Evolutionary conservation across 2,113 vertebrate species (phyloP).

Genomic region (Amphiprion percula): DNA sequence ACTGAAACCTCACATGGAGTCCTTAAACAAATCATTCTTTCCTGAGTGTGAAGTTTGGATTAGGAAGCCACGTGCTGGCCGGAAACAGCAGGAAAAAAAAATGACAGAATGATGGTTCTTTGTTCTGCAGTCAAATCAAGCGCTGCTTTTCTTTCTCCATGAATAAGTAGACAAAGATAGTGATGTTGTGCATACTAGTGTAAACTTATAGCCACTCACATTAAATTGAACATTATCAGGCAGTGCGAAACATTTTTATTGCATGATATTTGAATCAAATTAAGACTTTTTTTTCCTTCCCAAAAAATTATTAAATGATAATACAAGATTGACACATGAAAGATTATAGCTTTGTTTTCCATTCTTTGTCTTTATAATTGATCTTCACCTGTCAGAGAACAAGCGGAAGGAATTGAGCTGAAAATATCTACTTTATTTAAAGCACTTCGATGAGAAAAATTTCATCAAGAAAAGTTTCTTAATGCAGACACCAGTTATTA

Average conservation of each 20-base stretch:
- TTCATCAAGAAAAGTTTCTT: conserved; percentile 15
- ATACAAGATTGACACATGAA: conserved; percentile 13
- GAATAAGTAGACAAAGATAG: conserved; percentile 13
- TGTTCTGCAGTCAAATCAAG: conserved; percentile 16
- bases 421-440: conserved; percentile 17
- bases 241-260: not conserved
- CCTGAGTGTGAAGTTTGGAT: conserved; percentile 33
- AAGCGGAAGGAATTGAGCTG: conserved; percentile 1
- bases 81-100: conserved; percentile 42
- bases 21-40: conserved; percentile 33
- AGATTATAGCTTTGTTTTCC: conserved; percentile 38
- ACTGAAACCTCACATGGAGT: conserved; percentile 30
- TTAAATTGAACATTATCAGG: conserved; percentile 8
- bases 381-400: conserved; percentile 18
- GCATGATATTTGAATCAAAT: not conserved
- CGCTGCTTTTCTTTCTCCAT: not conserved
- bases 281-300: not conserved
- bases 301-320: conserved; percentile 23
- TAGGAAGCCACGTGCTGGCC: conserved; percentile 37
- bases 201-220: conserved; percentile 15
- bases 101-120: conserved; percentile 35
- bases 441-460: conserved; percentile 14
- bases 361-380: not conserved
- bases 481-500: conserved; percentile 32
- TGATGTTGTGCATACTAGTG: not conserved